These are phyloP conservation scores for Saccostrea echinata DNA, from an alignment of 1,140 invertebrate genomes.

Conservation along the genomic window DNA sequence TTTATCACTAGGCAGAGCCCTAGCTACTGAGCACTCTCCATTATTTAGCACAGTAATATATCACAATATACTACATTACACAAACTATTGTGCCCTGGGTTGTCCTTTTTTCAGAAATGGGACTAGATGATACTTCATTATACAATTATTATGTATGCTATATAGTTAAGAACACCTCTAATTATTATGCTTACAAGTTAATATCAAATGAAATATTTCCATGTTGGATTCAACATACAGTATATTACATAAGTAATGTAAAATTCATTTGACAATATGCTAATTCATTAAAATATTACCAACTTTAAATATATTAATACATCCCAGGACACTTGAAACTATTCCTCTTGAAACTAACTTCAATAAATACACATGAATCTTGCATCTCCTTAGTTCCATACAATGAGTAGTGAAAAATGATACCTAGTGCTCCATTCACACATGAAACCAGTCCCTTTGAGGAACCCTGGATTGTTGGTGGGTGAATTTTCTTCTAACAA, in stretches of 20 bases:
- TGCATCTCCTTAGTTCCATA: neutral
- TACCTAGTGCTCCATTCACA: neutral
- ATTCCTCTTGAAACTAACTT: neutral
- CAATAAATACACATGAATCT: slow-evolving; percentile 26
- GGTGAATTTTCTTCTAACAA: neutral
- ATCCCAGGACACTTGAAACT: neutral
- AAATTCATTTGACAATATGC: neutral
- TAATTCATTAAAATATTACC: no score
- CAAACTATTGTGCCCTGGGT: slow-evolving; percentile 23
- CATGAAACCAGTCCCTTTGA: neutral
- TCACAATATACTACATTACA: slow-evolving; percentile 3
- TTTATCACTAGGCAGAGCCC: slow-evolving; percentile 9
- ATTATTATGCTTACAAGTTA: neutral
- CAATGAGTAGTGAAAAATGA: neutral
- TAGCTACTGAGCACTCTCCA: neutral
- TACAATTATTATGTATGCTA: no score
- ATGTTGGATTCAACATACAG: neutral
- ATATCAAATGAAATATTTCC: neutral
- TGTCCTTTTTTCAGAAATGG: neutral
- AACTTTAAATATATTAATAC: neutral
- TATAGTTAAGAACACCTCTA: neutral
- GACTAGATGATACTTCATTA: neutral
- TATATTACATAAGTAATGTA: neutral
- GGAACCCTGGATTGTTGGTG: neutral
- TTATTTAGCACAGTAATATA: slow-evolving; percentile 15